Evolutionary conservation across 2,797 vertebrate species (phyloP).

Genomic region (Novumbra hubbsi): DNA sequence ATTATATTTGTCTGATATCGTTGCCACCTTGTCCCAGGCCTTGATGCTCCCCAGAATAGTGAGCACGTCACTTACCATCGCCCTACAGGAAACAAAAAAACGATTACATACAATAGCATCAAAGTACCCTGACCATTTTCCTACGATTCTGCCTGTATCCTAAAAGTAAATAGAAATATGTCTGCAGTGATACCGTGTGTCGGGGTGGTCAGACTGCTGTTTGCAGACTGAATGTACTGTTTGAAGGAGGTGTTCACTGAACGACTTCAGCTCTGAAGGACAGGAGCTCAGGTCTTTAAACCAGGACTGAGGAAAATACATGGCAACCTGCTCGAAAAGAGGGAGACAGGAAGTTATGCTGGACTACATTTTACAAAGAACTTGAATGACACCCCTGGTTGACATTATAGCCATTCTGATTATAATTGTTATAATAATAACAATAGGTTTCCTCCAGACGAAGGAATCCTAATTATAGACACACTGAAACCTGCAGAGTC

Average conservation of each 20-base stretch:
- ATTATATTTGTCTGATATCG: conserved; percentile 76
- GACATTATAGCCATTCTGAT: background rate
- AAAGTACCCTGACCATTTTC: background rate
- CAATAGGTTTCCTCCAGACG: too few relatives aligned
- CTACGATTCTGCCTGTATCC: background rate
- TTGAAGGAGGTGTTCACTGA: conserved; percentile 82
- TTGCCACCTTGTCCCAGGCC: conserved; percentile 74
- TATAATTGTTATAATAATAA: too few relatives aligned
- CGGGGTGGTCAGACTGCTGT: conserved; percentile 49
- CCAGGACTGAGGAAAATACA: conserved; percentile 82
- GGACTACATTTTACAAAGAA: background rate
- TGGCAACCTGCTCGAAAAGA: conserved; percentile 74
- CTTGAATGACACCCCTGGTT: background rate
- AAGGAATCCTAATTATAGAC: background rate
- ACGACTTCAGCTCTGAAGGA: conserved; percentile 80
- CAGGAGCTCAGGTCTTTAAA: conserved; percentile 69
- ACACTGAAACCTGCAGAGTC: background rate
- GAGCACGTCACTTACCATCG: conserved; percentile 74
- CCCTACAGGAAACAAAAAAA: conserved; percentile 40
- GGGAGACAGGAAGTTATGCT: background rate
- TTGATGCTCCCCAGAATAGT: conserved; percentile 79
- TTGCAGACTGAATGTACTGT: conserved; percentile 68
- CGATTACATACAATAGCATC: conserved; percentile 2
- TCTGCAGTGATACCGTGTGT: conserved; percentile 54
- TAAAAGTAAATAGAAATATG: background rate